These are phyloP conservation scores for Oreochromis aureus DNA, from an alignment of 2,113 vertebrate species.

Conservation along the genomic window DNA sequence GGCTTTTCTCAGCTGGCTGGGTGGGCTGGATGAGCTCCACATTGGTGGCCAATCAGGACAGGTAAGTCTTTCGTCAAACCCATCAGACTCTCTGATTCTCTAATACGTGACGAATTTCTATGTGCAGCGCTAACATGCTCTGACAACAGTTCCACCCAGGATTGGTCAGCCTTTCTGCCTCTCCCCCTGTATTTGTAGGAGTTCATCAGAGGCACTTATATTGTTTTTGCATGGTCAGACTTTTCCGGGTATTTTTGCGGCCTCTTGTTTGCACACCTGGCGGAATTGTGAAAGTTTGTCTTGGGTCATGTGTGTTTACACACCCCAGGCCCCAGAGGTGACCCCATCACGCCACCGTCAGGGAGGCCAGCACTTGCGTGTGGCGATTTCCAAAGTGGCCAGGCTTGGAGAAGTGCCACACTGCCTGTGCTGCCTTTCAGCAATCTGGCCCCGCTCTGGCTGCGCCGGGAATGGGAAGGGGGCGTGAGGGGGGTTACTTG, in stretches of 20 bases:
- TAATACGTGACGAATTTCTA: conserved; percentile 12
- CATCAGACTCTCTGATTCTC: neutral
- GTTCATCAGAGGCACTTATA: conserved; percentile 54
- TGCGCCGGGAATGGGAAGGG: neutral
- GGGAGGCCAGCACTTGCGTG: conserved; percentile 58
- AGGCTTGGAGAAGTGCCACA: conserved; percentile 56
- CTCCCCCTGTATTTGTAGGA: neutral
- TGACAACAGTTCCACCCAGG: neutral
- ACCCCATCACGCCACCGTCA: conserved; percentile 61
- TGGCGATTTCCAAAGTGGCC: conserved; percentile 67
- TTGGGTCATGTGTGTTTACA: conserved; percentile 73
- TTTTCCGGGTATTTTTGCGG: conserved; percentile 65
- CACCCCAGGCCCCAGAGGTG: conserved; percentile 66
- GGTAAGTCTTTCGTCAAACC: conserved; percentile 28
- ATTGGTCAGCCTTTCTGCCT: neutral
- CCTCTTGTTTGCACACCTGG: conserved; percentile 71
- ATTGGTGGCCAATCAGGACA: conserved; percentile 14
- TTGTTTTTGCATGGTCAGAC: conserved; percentile 64
- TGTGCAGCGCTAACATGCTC: neutral
- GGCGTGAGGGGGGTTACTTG: neutral
- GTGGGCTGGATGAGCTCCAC: conserved; percentile 22
- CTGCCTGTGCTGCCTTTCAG: conserved; percentile 62
- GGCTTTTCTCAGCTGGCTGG: conserved; percentile 14
- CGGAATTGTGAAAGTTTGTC: conserved; percentile 70
- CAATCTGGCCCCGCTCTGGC: conserved; percentile 60